phyloP scores from a whole-genome alignment of 1,140 invertebrate genomes.

The Sarcophaga peregrina region DNA sequence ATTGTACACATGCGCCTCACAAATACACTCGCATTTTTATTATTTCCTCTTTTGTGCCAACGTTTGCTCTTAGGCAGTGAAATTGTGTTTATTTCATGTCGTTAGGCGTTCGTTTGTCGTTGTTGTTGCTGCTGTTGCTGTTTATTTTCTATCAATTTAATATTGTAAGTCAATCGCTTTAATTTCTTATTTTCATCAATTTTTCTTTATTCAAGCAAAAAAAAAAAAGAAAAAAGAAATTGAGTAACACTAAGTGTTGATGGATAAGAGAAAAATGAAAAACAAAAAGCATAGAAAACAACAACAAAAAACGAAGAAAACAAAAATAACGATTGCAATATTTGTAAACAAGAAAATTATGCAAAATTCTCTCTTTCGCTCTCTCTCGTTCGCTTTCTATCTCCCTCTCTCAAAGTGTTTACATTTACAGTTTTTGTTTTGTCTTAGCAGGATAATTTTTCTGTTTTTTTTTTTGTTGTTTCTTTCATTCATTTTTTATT shows the following conservation, averaged over 20 bases:
- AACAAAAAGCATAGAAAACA: neutral
- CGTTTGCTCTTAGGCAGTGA: too few species aligned
- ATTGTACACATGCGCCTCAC: too few species aligned
- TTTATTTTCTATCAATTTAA: conserved; percentile 33
- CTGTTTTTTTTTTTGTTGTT: neutral
- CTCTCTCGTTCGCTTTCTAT: neutral
- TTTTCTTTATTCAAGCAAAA: neutral
- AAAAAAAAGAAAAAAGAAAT: too few species aligned
- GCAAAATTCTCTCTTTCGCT: conserved; percentile 35
- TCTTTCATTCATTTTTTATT: neutral
- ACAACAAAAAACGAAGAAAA: neutral
- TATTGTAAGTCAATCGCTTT: conserved; percentile 42
- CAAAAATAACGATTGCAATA: conserved; percentile 14
- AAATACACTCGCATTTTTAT: too few species aligned
- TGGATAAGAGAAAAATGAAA: neutral
- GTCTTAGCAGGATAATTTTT: neutral
- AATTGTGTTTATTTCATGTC: too few species aligned
- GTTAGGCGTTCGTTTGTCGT: too few species aligned
- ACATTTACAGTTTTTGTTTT: neutral
- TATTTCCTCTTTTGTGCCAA: too few species aligned
- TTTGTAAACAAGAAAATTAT: conserved; percentile 48
- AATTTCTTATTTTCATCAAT: conserved; percentile 7
- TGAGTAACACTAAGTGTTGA: too few species aligned
- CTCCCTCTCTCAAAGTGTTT: too few species aligned
- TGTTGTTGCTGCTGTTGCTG: conserved; percentile 28